These are phyloP conservation scores for Hydrolagus affinis DNA, from an alignment of 2,113 vertebrate species.

Conservation along the genomic window DNA sequence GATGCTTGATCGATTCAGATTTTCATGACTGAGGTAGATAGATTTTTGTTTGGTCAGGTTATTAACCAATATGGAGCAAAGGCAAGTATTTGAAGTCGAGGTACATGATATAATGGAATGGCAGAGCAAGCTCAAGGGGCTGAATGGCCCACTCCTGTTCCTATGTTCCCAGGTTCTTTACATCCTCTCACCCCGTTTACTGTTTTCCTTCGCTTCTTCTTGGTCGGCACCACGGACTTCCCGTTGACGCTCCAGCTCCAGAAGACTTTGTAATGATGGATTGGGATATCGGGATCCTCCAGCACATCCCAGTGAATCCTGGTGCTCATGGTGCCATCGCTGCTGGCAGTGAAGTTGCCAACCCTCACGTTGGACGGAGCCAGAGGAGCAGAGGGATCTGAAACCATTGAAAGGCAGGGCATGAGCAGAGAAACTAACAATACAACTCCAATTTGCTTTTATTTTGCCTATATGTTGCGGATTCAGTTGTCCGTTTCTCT, in stretches of 20 bases:
- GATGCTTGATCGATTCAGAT: too few relatives aligned
- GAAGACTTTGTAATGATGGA: conserved; percentile 88
- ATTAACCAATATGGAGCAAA: too few relatives aligned
- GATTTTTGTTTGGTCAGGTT: too few relatives aligned
- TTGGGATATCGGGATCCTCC: conserved; percentile 76
- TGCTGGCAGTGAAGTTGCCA: conserved; percentile 58
- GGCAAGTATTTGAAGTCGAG: too few relatives aligned
- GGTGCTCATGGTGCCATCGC: conserved; percentile 62
- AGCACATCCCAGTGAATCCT: conserved; percentile 71
- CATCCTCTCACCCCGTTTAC: conserved; percentile 64
- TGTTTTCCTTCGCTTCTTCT: conserved; percentile 84
- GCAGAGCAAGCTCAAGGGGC: too few relatives aligned
- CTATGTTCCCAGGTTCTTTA: background rate
- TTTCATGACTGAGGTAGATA: too few relatives aligned
- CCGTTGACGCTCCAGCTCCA: conserved; percentile 77
- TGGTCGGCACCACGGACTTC: conserved; percentile 70
- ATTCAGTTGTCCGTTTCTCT: background rate
- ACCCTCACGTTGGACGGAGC: conserved; percentile 66
- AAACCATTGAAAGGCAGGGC: conserved; percentile 33
- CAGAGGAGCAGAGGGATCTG: conserved; percentile 80
- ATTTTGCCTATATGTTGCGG: too few relatives aligned
- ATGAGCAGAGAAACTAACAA: background rate
- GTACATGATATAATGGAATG: too few relatives aligned
- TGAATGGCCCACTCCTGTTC: too few relatives aligned
- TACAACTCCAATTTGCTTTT: background rate